A percentile compares a stretch with the other conserved stretches of the same genome.
These are phyloP conservation scores for Zaprionus vittiger DNA, from an alignment of 1,140 invertebrate genomes.

Conservation along the genomic window DNA sequence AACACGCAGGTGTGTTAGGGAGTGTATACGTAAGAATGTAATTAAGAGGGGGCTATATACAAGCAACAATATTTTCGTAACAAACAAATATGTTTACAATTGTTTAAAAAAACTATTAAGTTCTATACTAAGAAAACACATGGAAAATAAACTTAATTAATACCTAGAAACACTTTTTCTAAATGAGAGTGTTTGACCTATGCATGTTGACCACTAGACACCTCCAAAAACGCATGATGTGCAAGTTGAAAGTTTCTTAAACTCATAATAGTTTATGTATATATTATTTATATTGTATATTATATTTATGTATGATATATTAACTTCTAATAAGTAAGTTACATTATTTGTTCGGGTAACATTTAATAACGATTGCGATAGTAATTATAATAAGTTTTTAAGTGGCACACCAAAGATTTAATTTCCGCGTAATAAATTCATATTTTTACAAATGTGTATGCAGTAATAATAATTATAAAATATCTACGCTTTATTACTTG, in stretches of 20 bases:
- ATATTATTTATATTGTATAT: too few relatives aligned
- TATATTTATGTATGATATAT: too few relatives aligned
- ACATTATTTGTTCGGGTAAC: too few relatives aligned
- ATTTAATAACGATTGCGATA: too few relatives aligned
- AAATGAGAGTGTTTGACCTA: neutral
- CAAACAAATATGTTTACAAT: neutral
- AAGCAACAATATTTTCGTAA: neutral
- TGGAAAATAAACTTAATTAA: neutral
- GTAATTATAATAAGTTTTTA: too few relatives aligned
- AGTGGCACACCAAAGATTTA: neutral
- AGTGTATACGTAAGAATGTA: neutral
- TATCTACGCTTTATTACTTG: constrained; percentile 24
- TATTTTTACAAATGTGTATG: neutral
- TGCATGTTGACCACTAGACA: neutral
- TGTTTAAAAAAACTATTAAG: neutral
- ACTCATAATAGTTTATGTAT: too few relatives aligned
- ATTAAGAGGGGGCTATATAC: neutral
- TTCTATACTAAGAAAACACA: neutral
- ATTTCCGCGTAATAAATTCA: neutral
- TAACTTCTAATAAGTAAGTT: too few relatives aligned
- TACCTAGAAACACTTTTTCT: neutral
- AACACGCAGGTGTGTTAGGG: neutral
- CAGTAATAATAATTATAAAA: neutral
- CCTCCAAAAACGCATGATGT: neutral
- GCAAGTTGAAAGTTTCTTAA: too few relatives aligned